A percentile compares a stretch with the other conserved stretches of the same genome.
Evolutionary conservation across 2,113 vertebrate species (phyloP).

Genomic region (Colistium nudipinnis): DNA sequence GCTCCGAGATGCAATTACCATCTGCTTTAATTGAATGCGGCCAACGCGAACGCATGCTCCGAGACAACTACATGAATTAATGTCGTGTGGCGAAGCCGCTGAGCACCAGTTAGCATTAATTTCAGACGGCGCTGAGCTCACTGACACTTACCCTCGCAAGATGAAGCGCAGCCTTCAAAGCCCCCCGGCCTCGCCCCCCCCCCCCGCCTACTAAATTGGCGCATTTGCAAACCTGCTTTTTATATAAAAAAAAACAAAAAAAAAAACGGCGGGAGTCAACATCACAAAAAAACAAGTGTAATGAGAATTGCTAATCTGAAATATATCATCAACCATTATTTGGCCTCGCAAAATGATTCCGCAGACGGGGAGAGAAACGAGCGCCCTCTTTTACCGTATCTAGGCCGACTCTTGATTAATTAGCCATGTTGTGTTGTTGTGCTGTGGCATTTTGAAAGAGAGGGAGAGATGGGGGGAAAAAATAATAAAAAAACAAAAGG

Average conservation of each 20-base stretch:
- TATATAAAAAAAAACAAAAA: constrained; percentile 46
- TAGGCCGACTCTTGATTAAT: constrained; percentile 83
- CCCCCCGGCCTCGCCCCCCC: constrained; percentile 16
- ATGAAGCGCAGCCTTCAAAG: constrained; percentile 52
- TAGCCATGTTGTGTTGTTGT: constrained; percentile 75
- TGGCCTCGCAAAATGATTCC: constrained; percentile 36
- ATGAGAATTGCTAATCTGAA: constrained; percentile 61
- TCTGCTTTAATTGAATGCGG: constrained; percentile 63
- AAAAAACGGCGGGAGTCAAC: too few relatives aligned
- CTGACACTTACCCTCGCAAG: constrained; percentile 60
- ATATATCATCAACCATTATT: constrained; percentile 66
- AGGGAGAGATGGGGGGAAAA: constrained; percentile 39
- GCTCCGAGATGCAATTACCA: constrained; percentile 64
- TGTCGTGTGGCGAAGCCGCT: constrained; percentile 61
- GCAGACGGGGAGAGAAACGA: constrained; percentile 44
- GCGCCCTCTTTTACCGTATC: constrained; percentile 64
- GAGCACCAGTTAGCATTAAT: constrained; percentile 68
- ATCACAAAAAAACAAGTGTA: constrained; percentile 63
- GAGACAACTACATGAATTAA: constrained; percentile 67
- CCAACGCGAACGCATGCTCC: constrained; percentile 53
- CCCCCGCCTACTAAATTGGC: not conserved
- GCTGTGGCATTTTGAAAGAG: constrained; percentile 72
- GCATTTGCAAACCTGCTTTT: constrained; percentile 44
- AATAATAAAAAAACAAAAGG: too few relatives aligned
- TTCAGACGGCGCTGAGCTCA: constrained; percentile 58